Conservation (phyloP, 2,888 invertebrate species). For the Miltochrista miniata region DNA sequence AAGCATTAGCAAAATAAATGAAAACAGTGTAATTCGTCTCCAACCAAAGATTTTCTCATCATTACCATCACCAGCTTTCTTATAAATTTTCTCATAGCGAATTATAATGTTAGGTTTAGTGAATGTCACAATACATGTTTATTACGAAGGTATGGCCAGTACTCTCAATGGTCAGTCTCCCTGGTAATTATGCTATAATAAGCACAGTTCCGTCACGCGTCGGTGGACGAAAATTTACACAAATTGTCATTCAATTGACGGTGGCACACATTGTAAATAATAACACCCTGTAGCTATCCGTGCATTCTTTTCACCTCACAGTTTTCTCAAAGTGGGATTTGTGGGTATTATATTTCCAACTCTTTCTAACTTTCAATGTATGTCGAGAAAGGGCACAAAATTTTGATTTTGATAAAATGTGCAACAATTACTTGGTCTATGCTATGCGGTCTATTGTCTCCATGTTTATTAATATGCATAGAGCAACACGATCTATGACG, state of each 20-base stretch:
- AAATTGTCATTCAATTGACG: not conserved
- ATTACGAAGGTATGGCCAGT: constrained; percentile 5
- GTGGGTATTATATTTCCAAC: too few relatives aligned
- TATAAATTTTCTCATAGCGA: constrained; percentile 2
- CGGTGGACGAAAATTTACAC: not conserved
- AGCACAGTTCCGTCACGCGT: constrained; percentile 1
- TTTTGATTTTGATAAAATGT: too few relatives aligned
- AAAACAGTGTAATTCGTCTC: not conserved
- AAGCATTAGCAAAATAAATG: not conserved
- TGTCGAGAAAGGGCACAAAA: too few relatives aligned
- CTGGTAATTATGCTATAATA: constrained; percentile 21
- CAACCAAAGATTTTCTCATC: not conserved
- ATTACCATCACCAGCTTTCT: not conserved
- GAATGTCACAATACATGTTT: not conserved
- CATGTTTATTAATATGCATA: too few relatives aligned
- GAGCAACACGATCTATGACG: too few relatives aligned
- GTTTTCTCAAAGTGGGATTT: too few relatives aligned
- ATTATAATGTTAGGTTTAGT: constrained; percentile 5
- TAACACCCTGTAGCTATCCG: not conserved
- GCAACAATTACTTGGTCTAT: too few relatives aligned
- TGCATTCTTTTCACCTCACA: too few relatives aligned
- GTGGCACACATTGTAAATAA: not conserved
- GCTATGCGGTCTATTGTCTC: too few relatives aligned
- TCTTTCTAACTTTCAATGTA: too few relatives aligned
- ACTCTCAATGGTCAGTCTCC: constrained; percentile 6